A percentile compares a stretch with the other conserved stretches of the same genome.
These are phyloP conservation scores for Leptonema lineaticorne DNA, from an alignment of 1,140 invertebrate genomes.

Conservation along the genomic window DNA sequence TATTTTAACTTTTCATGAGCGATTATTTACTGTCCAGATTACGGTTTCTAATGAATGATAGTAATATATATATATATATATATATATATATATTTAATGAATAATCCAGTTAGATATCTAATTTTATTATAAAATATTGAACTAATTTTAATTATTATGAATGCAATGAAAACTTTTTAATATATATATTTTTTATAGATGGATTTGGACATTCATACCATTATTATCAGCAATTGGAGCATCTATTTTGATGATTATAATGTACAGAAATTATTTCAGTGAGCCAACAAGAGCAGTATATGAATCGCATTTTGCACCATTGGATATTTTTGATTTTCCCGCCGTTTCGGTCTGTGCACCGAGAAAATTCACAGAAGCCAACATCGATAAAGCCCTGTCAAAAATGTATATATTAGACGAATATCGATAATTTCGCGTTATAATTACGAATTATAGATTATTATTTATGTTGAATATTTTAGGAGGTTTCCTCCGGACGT, in stretches of 20 bases:
- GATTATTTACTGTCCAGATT: too few relatives aligned
- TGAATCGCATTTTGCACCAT: constrained; percentile 42
- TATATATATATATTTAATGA: too few relatives aligned
- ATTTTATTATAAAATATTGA: too few relatives aligned
- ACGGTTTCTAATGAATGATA: too few relatives aligned
- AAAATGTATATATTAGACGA: constrained; percentile 3
- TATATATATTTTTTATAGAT: too few relatives aligned
- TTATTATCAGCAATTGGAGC: constrained; percentile 39
- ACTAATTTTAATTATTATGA: too few relatives aligned
- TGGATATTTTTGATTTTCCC: constrained; percentile 44
- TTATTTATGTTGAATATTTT: constrained; percentile 7
- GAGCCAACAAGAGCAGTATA: constrained; percentile 45
- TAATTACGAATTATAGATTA: background rate
- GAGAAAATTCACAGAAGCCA: constrained; percentile 40
- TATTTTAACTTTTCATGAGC: too few relatives aligned
- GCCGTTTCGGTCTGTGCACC: constrained; percentile 45
- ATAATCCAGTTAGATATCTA: too few relatives aligned
- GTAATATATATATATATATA: too few relatives aligned
- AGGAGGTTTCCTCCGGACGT: constrained; percentile 35
- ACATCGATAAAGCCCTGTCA: constrained; percentile 30
- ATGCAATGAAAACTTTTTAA: too few relatives aligned
- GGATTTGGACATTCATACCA: constrained; percentile 44
- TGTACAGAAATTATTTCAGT: constrained; percentile 42
- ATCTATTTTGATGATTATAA: constrained; percentile 42
- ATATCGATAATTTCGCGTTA: background rate